Percentiles rank a stretch among this genome's conserved stretches.
Evolutionary conservation across 2,113 vertebrate species (phyloP).

Genomic region (Cromileptes altivelis): DNA sequence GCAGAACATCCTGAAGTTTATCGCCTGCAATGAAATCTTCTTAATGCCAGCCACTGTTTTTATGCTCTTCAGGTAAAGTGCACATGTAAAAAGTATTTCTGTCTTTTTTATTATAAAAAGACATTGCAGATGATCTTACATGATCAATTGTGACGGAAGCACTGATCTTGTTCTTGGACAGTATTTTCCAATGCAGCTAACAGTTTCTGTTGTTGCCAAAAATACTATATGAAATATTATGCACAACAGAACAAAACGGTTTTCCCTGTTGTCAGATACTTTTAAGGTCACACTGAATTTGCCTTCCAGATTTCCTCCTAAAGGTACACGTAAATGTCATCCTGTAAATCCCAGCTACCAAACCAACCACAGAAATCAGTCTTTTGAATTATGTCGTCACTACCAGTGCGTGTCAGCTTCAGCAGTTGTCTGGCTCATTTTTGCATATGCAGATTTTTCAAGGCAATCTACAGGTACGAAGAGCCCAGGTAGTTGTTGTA

Average conservation of each 20-base stretch:
- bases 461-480: background rate
- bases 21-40: slow-evolving; percentile 99
- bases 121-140: background rate
- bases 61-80: slow-evolving; percentile 96
- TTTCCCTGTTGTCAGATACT: background rate
- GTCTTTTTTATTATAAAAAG: background rate
- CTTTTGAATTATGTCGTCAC: background rate
- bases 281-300: no score
- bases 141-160: background rate
- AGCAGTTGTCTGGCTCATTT: background rate
- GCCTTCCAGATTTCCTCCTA: background rate
- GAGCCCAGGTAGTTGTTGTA: background rate
- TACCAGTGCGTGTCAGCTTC: background rate
- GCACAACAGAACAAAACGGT: background rate
- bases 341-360: background rate
- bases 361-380: background rate
- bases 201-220: background rate
- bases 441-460: background rate
- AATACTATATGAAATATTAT: background rate
- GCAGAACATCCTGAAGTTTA: slow-evolving; percentile 98
- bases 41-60: slow-evolving; percentile 98
- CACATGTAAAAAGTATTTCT: background rate
- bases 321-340: background rate
- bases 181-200: background rate
- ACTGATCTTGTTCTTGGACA: background rate